These are phyloP conservation scores for Andrena minutula DNA, from an alignment of 2,888 invertebrate species.

Conservation along the genomic window DNA sequence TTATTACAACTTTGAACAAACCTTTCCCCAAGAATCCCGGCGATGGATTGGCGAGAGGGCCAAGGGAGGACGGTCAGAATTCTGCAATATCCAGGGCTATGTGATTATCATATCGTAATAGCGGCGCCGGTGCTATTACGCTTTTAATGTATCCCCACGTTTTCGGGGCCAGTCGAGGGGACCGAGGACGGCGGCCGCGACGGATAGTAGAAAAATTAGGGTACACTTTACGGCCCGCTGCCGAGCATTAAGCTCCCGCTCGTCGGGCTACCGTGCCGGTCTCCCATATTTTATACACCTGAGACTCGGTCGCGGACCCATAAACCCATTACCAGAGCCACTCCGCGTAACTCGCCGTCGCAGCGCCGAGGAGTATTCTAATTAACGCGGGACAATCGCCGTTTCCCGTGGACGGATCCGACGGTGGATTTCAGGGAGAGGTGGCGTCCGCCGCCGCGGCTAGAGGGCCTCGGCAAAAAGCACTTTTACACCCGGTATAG, in stretches of 20 bases:
- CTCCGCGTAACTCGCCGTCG: neutral
- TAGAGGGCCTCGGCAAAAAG: constrained; percentile 31
- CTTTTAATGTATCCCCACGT: constrained; percentile 73
- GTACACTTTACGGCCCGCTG: constrained; percentile 59
- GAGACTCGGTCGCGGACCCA: neutral
- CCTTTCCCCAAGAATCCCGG: too few relatives aligned
- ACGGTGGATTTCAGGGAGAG: neutral
- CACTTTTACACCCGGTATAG: constrained; percentile 66
- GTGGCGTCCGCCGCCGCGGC: neutral
- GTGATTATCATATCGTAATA: constrained; percentile 81
- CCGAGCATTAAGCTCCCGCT: constrained; percentile 49
- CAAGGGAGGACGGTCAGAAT: constrained; percentile 42
- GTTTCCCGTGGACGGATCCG: constrained; percentile 2
- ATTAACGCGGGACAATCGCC: constrained; percentile 9
- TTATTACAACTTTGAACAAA: neutral
- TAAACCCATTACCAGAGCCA: neutral
- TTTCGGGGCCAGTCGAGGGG: constrained; percentile 45
- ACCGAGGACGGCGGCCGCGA: constrained; percentile 50
- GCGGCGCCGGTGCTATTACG: constrained; percentile 79
- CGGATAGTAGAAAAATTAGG: constrained; percentile 67
- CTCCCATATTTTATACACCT: neutral
- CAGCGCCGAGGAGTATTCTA: neutral
- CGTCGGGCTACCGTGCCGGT: constrained; percentile 43
- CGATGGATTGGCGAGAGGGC: neutral
- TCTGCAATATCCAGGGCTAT: constrained; percentile 73